Conservation (phyloP, 2,888 invertebrate species). For the Temnothorax unifasciatus region DNA sequence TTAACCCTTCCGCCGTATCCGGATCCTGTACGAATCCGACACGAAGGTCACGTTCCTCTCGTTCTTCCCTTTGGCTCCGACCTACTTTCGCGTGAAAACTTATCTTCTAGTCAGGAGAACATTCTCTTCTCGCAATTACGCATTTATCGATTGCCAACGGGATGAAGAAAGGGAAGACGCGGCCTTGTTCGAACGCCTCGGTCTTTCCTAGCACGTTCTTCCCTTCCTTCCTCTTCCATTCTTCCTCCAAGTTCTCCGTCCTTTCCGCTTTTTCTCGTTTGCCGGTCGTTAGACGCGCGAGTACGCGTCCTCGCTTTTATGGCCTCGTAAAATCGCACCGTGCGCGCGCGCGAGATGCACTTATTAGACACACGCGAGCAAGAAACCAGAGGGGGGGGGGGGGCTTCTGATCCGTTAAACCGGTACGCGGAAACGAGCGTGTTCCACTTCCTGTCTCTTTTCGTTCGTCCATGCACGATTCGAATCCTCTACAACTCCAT, state of each 20-base stretch:
- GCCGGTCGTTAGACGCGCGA: constrained; percentile 31
- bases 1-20: neutral
- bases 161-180: neutral
- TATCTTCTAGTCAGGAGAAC: constrained; percentile 19
- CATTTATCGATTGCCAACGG: neutral
- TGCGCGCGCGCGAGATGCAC: constrained; percentile 27
- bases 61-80: neutral
- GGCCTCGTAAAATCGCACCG: constrained; percentile 42
- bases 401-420: constrained; percentile 51
- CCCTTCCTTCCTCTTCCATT: neutral
- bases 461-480: constrained; percentile 24
- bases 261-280: constrained; percentile 22
- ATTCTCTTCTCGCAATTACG: neutral
- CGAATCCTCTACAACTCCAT: constrained; percentile 30
- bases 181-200: neutral
- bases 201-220: neutral
- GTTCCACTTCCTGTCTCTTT: constrained; percentile 49
- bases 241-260: neutral
- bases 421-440: constrained; percentile 50
- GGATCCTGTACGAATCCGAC: neutral
- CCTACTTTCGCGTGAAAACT: constrained; percentile 24
- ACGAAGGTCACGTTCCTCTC: constrained; percentile 25
- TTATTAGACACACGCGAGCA: constrained; percentile 60
- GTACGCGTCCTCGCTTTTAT: constrained; percentile 46
- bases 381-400: constrained; percentile 2